phyloP scores from a whole-genome alignment of 2,113 vertebrate species.

The Micromys minutus region DNA sequence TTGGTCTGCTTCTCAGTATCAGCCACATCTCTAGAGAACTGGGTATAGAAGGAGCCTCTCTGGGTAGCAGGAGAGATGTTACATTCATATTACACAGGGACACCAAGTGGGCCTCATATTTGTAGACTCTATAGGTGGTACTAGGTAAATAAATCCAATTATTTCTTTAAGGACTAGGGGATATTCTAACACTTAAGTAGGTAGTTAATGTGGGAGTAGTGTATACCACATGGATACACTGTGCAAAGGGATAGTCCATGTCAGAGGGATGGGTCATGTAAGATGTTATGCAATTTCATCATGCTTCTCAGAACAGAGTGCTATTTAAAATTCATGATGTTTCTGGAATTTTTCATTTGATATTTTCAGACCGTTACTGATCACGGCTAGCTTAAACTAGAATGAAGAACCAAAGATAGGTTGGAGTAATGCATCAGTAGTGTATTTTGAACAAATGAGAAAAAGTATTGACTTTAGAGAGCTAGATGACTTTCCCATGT shows the following conservation, averaged over 20 bases:
- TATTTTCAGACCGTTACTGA: background rate
- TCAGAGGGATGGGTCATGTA: too few species aligned
- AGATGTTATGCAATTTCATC: background rate
- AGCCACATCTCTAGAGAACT: too few species aligned
- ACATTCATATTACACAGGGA: conserved; percentile 5
- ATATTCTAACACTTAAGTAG: background rate
- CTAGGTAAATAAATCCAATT: background rate
- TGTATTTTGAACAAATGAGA: background rate
- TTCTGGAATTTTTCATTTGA: background rate
- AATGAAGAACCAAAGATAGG: background rate
- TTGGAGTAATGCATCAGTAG: background rate
- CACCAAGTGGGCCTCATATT: accelerated
- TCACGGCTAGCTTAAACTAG: background rate
- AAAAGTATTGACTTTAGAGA: background rate
- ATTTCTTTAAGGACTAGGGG: background rate
- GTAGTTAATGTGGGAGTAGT: background rate
- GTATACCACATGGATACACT: background rate
- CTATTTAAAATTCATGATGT: background rate
- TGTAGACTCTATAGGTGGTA: background rate
- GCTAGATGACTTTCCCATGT: background rate
- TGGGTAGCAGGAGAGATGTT: background rate
- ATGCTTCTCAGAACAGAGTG: background rate
- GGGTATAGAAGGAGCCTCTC: background rate
- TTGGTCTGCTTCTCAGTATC: background rate
- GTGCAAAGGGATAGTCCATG: background rate